Base-by-base conservation (phyloP, 2,888 invertebrate species). In the Zonitis immaculata region DNA sequence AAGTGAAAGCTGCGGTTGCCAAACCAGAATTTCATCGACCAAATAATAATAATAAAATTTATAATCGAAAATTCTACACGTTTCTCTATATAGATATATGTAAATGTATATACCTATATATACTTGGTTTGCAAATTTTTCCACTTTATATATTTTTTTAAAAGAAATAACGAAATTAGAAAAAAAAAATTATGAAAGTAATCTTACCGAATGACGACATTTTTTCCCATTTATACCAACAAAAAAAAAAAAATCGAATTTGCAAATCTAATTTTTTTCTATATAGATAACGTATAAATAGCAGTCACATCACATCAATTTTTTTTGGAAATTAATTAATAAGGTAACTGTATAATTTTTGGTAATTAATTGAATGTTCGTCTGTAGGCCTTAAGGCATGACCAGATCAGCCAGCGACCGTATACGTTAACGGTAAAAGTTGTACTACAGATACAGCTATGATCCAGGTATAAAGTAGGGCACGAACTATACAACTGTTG, bases 381-480 rank as follows among this genome's bases (percentile, higher is more conserved):
- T 20, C 14, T 20, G 30, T 35, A 47, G 52, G 46, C 44, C 50
- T 54, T 53, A 58, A 59, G 59, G 57, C 59, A 64, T 54, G 28
- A 47, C 25, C 48, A 56, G 61, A 60, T 51, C 52, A 56, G 61
- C 61, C 54, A 55, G 63, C 67, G 65, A 68, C 71, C 69, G 69
- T 63, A 61, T 69, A 63, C 68, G 65, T 65, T 76, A 76, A 76
- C 76, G 74, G 76, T 75, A 75, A 68, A 71, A 70, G 74, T 74
- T 73, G 76, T 75, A 76, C 76, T 75, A 75, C 70, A 71, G 69
- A 71, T 68, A 73, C 74, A 71, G 74, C 73, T 75, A 73, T 65
- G 59, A 62, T 67, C 70, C 74, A 73, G 74, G 75, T 73, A 68
- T 67, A 74, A 76, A 76, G 75, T 76, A 75, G 76, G 76, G 71